phyloP scores from a whole-genome alignment of 2,113 vertebrate genomes.

The Macrotis lagotis region DNA sequence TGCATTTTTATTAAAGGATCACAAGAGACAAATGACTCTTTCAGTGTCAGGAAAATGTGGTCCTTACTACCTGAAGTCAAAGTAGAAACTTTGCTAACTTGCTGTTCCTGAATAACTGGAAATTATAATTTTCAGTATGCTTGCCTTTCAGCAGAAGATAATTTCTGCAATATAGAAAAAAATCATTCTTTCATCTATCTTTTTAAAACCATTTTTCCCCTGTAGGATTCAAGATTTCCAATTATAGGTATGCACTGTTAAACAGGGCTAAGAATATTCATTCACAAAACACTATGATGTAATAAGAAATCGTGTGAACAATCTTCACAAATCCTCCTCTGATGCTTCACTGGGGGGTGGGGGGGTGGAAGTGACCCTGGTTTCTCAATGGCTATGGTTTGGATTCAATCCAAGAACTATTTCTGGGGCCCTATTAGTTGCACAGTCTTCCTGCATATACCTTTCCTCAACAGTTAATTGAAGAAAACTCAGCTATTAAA shows the following conservation, averaged over 20 bases:
- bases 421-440: not conserved
- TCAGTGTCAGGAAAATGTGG: conserved; percentile 30
- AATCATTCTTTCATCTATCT: conserved; percentile 53
- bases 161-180: conserved; percentile 48
- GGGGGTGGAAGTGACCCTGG: not conserved
- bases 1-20: conserved; percentile 60
- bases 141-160: conserved; percentile 51
- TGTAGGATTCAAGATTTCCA: conserved; percentile 27
- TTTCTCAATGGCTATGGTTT: not conserved
- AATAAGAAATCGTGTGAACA: not conserved
- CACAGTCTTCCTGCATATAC: not conserved
- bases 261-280: not conserved
- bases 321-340: not conserved
- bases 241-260: accelerated
- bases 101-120: conserved; percentile 36
- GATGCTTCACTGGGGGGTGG: not conserved
- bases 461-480: not conserved
- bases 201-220: conserved; percentile 17
- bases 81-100: conserved; percentile 36
- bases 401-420: not conserved
- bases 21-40: conserved; percentile 63
- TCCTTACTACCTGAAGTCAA: conserved; percentile 41
- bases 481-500: not conserved
- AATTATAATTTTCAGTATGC: conserved; percentile 52
- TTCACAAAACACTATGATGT: not conserved